Percentiles rank a stretch among this genome's conserved stretches.
Conservation (phyloP, 2,888 invertebrate species). For the Caenorhabditis macrosperma region DNA sequence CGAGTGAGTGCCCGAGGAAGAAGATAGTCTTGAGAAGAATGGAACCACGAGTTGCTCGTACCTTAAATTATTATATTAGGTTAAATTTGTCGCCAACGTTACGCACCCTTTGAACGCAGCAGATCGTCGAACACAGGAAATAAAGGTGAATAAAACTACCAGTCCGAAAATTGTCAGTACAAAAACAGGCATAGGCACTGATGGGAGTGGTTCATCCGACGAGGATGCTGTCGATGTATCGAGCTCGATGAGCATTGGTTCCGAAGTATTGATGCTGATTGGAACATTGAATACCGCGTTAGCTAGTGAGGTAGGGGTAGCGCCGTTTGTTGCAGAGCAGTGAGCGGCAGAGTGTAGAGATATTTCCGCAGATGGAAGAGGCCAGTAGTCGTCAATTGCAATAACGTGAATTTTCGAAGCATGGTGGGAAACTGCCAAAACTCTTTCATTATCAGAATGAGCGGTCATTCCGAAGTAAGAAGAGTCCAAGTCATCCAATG, state of each 20-base stretch:
- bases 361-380: slow-evolving; percentile 54
- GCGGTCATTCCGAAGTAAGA: slow-evolving; percentile 65
- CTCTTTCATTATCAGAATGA: slow-evolving; percentile 66
- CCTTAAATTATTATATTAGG: slow-evolving; percentile 57
- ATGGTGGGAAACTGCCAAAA: slow-evolving; percentile 66
- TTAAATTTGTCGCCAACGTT: not conserved
- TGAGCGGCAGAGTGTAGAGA: slow-evolving; percentile 29
- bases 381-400: slow-evolving; percentile 45
- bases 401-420: slow-evolving; percentile 49
- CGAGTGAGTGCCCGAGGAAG: slow-evolving; percentile 58
- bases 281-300: slow-evolving; percentile 48
- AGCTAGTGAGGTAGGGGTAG: slow-evolving; percentile 32
- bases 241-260: not conserved
- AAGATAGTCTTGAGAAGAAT: slow-evolving; percentile 73
- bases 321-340: slow-evolving; percentile 35
- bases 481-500: slow-evolving; percentile 61
- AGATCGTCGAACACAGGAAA: slow-evolving; percentile 35
- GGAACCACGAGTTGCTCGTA: slow-evolving; percentile 78
- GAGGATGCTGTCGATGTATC: not conserved
- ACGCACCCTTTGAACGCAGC: slow-evolving; percentile 54
- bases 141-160: slow-evolving; percentile 18
- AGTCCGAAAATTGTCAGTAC: slow-evolving; percentile 39
- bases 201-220: not conserved
- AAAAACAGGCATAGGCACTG: slow-evolving; percentile 48
- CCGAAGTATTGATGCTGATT: slow-evolving; percentile 37